Percentiles rank a stretch among this genome's conserved stretches.
Conservation (phyloP, 2,888 invertebrate genomes). For the Automeris io region DNA sequence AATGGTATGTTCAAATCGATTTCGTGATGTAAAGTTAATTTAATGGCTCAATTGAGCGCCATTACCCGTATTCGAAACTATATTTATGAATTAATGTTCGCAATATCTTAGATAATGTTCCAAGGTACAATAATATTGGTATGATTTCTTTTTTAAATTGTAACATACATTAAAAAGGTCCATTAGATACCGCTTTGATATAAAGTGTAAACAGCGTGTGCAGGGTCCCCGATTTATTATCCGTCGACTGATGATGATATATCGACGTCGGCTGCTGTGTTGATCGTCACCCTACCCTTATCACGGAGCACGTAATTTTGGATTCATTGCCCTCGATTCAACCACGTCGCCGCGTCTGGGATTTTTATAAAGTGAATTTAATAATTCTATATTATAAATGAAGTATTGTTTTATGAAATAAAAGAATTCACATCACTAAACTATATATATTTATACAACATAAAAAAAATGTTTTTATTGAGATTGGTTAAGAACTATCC, state of each 20-base stretch:
- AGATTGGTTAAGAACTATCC: too few relatives aligned
- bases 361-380: constrained; percentile 45
- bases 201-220: constrained; percentile 42
- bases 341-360: constrained; percentile 31
- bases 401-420: constrained; percentile 14
- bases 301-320: constrained; percentile 66
- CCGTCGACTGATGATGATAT: constrained; percentile 73
- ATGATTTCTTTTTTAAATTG: background rate
- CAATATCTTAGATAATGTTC: too few relatives aligned
- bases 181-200: constrained; percentile 7
- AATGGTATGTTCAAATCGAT: too few relatives aligned
- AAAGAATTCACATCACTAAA: background rate
- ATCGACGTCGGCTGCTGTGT: constrained; percentile 70
- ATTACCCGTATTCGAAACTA: too few relatives aligned
- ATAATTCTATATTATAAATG: constrained; percentile 20
- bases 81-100: too few relatives aligned
- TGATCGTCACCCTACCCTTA: constrained; percentile 75
- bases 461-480: too few relatives aligned
- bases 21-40: too few relatives aligned
- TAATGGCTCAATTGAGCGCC: too few relatives aligned
- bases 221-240: constrained; percentile 63
- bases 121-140: too few relatives aligned
- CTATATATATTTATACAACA: background rate
- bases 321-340: constrained; percentile 67
- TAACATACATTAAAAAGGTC: background rate